Conservation (phyloP, 2,888 invertebrate species). For the Fabriciana adippe region DNA sequence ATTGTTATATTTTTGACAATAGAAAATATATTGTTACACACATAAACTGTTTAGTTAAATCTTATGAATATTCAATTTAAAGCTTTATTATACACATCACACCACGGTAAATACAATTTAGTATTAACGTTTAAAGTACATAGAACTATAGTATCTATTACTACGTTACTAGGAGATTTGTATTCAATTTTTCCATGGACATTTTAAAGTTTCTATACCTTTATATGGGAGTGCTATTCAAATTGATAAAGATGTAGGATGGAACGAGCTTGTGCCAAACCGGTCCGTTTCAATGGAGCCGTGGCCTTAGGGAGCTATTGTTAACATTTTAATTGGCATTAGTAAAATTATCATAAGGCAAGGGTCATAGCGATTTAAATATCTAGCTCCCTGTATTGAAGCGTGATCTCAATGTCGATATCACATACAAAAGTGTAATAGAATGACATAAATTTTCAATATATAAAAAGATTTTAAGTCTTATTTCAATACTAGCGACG, state of each 20-base stretch:
- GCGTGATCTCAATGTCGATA: conserved; percentile 21
- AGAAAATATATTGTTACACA: conserved; percentile 21
- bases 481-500: too few species aligned
- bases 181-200: neutral
- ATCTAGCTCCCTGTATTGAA: conserved; percentile 33
- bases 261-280: conserved; percentile 63
- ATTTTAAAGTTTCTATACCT: conserved; percentile 5
- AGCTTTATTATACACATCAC: conserved; percentile 39
- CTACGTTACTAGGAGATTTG: conserved; percentile 1
- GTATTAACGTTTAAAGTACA: conserved; percentile 6
- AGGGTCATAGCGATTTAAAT: conserved; percentile 47
- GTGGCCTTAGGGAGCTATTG: conserved; percentile 61
- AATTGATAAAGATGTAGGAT: conserved; percentile 48
- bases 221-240: conserved; percentile 26
- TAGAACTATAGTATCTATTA: conserved; percentile 25
- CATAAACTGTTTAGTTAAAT: conserved; percentile 40
- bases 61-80: conserved; percentile 44
- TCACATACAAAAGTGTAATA: neutral
- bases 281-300: conserved; percentile 65
- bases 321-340: conserved; percentile 75
- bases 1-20: conserved; percentile 29
- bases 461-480: too few species aligned
- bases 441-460: too few species aligned
- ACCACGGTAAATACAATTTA: conserved; percentile 1
- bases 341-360: conserved; percentile 58